Base-by-base conservation (phyloP, 2,113 vertebrate genomes). In the Gobio gobio region DNA sequence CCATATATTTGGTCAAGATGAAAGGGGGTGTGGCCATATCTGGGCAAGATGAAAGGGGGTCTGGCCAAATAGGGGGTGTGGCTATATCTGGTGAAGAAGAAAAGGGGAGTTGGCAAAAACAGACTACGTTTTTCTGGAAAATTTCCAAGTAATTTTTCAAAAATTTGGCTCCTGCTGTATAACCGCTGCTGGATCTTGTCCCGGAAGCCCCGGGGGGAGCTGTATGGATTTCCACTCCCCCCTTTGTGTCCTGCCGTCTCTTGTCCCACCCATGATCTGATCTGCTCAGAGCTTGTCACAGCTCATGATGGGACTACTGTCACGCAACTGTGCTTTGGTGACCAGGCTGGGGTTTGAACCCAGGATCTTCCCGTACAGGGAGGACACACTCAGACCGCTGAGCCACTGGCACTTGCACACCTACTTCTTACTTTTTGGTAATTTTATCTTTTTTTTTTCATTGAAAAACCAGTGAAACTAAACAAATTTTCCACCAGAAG, bases 121-220 rank as follows among this genome's bases (percentile, higher is more conserved):
- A n/a, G n/a, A n/a, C n/a, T n/a, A n/a, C n/a, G n/a, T n/a, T n/a
- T 10, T 12, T 33, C 63, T 33, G 63, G 26, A 66, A 33, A 33
- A 33, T 64, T 66, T 36, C 1, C 0, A 68, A 68, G 64, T 68
- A 0, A 0, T 10, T 10, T 3, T 9, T 20, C 0, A 68, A 68
- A 68, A 5, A 0, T 68, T 22, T 4, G 16, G 2, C 18, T 4
- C 0, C 0, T 40, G 3, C 1, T 10, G 0, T 7, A 68, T 68
- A 68, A 68, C 64, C 64, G 0, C 33, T 40, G 16, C 66, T 70
- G 3, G 18, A 10, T 5, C 2, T 10, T 70, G 3, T 20, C 33
- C 22, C 0, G 0, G 66, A 70, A 40, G 3, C 0, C 33, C 64
- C 64, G 40, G 64, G 64, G 64, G 33, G 64, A 68, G 64, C 16